Conservation (phyloP, 2,113 vertebrate genomes). For the Telmatochromis brachygnathus region DNA sequence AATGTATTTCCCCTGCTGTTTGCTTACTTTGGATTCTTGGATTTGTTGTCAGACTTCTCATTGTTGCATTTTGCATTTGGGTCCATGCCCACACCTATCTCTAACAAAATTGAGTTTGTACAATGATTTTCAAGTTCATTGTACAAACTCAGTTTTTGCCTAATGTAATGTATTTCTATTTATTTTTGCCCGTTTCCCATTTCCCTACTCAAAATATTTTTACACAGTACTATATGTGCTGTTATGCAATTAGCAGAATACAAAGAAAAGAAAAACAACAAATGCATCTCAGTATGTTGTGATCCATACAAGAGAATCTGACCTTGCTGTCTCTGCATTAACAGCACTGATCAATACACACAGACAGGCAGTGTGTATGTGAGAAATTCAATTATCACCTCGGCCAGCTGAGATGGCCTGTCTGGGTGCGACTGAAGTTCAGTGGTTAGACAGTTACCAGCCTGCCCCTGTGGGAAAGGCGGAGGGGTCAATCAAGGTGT, state of each 20-base stretch:
- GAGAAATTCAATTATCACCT: constrained; percentile 15
- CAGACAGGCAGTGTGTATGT: neutral
- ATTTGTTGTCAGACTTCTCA: neutral
- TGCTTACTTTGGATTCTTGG: neutral
- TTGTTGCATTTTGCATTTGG: neutral
- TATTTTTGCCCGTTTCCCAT: neutral
- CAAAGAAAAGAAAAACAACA: neutral
- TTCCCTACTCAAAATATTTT: neutral
- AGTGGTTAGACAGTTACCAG: constrained; percentile 1
- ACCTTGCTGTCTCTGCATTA: neutral
- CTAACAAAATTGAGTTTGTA: neutral
- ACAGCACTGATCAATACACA: constrained; percentile 21
- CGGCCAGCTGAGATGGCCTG: neutral
- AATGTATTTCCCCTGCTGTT: neutral
- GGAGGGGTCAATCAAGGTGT: neutral
- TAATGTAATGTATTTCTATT: neutral
- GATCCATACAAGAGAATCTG: neutral
- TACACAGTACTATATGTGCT: neutral
- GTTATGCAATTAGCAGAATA: neutral
- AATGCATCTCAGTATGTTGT: neutral
- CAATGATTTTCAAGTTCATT: neutral
- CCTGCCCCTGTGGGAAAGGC: neutral
- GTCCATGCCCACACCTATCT: neutral
- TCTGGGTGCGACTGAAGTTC: constrained; percentile 25
- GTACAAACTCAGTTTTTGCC: neutral